Evolutionary conservation across 2,113 vertebrate genomes (phyloP), one percentile per base, ranked within the genome.

Genomic region (Noturus placidus): DNA sequence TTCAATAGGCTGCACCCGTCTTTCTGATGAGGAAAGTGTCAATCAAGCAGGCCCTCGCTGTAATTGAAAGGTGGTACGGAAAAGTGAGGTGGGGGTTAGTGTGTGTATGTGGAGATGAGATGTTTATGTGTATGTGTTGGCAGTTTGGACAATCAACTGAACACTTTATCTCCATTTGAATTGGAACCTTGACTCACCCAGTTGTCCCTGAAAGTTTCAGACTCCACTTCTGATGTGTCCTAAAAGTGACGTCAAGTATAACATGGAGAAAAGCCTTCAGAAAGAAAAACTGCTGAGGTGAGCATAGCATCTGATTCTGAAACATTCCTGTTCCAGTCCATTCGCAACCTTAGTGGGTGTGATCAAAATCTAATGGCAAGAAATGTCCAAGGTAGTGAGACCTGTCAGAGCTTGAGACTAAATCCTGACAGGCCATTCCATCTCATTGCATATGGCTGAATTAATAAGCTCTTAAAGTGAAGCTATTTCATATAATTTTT

Each of bases 1-100:
- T 93, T 93, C 94, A 94, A 94, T 93, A 90, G 93, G 93, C 93
- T 94, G 94, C 93, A 94, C 94, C 91, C 74, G 93, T 95, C 95
- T 92, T 89, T 82, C 87, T 91, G 90, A 95, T 95, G 89, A 95
- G 91, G 33, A 54, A 87, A 83, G 90, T 87, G 94, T 93, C 94
- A 92, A 67, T 95, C 95, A 95, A 77, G 76, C 54, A 50, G 84
- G 88, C 89, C 88, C 78, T 82, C 83, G 50, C 87, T 90, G 92
- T 90, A 91, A 91, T 77, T 87, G 82, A 90, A 86, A 38, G 56
- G 30, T 74, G n/a, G 69, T 59, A 52, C 84, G 81, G 54, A 85
- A 76, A 15, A 79, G 88, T 6, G 30, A n/a, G 82, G 25, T 80
- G 27, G 67, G 69, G 79, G 63, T 80, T 8, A 14, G 52, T 83